Percentiles rank a stretch among this genome's conserved stretches.
phyloP scores from a whole-genome alignment of 1,140 invertebrate genomes.

The Apocrypta bakeri region DNA sequence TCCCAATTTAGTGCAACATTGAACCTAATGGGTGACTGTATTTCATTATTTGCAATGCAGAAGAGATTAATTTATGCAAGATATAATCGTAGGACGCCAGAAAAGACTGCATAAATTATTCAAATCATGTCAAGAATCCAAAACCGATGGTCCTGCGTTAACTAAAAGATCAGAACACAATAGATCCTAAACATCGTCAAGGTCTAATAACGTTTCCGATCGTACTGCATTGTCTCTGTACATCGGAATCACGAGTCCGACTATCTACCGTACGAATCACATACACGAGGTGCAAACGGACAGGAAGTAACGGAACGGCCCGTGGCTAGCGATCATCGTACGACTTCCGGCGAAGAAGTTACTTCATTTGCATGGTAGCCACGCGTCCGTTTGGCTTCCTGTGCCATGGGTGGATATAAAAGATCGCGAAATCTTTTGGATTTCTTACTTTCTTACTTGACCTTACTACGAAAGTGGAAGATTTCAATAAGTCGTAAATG shows the following conservation, averaged over 20 bases:
- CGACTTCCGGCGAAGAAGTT: conserved; percentile 61
- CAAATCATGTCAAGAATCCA: background rate
- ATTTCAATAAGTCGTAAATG: too few species aligned
- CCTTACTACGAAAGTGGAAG: too few species aligned
- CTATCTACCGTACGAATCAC: conserved; percentile 48
- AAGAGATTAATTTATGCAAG: background rate
- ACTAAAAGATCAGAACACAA: background rate
- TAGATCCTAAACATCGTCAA: background rate
- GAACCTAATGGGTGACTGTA: background rate
- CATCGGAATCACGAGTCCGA: background rate
- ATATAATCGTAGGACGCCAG: too few species aligned
- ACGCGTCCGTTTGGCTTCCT: conserved; percentile 44
- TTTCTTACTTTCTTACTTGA: too few species aligned
- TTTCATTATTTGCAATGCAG: background rate
- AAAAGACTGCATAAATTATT: background rate
- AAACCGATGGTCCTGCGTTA: background rate
- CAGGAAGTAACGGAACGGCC: conserved; percentile 69
- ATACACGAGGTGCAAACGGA: conserved; percentile 33
- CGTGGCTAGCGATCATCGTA: conserved; percentile 57
- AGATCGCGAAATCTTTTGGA: background rate
- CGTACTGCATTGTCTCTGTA: background rate
- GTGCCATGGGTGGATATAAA: background rate
- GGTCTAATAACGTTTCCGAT: conserved; percentile 15
- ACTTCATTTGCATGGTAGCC: conserved; percentile 57
- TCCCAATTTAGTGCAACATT: background rate